A percentile compares a stretch with the other conserved stretches of the same genome.
Evolutionary conservation across 2,113 vertebrate genomes (phyloP).

Genomic region (Erpornis zantholeuca): DNA sequence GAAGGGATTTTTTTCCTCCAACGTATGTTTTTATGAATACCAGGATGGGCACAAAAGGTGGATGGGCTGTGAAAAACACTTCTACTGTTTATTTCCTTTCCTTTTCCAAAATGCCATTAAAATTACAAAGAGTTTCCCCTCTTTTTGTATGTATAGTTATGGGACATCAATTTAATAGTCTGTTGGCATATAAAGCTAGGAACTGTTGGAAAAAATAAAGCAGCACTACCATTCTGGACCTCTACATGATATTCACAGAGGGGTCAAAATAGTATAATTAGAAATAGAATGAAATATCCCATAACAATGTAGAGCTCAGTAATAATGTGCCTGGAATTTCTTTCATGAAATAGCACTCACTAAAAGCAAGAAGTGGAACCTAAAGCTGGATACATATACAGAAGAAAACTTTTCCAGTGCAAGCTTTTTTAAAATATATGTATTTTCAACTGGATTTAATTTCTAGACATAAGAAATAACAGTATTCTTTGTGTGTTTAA

Average conservation of each 20-base stretch:
- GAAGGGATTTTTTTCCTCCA: neutral
- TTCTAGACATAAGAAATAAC: neutral
- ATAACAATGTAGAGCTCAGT: neutral
- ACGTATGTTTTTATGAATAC: neutral
- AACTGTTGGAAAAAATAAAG: neutral
- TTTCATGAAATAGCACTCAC: neutral
- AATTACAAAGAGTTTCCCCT: neutral
- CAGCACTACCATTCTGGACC: neutral
- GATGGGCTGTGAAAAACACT: neutral
- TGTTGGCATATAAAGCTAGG: neutral
- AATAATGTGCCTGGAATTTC: neutral
- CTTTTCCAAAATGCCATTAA: neutral
- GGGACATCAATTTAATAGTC: neutral
- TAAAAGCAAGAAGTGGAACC: neutral
- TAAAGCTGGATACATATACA: neutral
- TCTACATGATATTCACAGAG: neutral
- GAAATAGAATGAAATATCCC: neutral
- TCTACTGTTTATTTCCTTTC: neutral
- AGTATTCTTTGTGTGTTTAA: neutral
- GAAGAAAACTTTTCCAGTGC: neutral
- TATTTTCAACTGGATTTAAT: neutral
- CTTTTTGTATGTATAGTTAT: neutral
- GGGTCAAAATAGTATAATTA: neutral
- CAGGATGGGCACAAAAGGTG: neutral
- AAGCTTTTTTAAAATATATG: fast-evolving